A percentile compares a stretch with the other conserved stretches of the same genome.
phyloP scores from a whole-genome alignment of 1,140 invertebrate genomes.

The Pachypeltis micranthus region DNA sequence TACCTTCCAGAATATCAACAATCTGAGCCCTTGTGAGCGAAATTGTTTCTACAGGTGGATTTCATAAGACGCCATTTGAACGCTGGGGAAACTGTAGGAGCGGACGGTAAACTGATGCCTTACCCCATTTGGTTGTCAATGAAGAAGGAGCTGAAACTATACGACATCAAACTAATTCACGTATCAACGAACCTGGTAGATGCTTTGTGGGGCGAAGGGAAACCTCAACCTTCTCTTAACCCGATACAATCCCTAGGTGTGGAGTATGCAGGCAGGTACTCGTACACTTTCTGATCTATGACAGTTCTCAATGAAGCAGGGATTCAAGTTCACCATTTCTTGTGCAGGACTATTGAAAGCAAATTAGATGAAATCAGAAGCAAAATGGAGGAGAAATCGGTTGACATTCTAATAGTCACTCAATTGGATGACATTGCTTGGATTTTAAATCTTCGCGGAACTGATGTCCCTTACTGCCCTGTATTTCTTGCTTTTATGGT shows the following conservation, averaged over 20 bases:
- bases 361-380: conserved; percentile 56
- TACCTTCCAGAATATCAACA: not conserved
- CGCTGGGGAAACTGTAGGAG: not conserved
- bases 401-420: conserved; percentile 58
- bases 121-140: conserved; percentile 11
- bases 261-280: conserved; percentile 4
- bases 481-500: conserved; percentile 90
- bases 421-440: conserved; percentile 86
- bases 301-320: too few relatives aligned
- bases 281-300: too few relatives aligned
- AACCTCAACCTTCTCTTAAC: not conserved
- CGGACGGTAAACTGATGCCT: conserved; percentile 1
- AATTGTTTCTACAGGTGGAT: not conserved
- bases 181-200: not conserved
- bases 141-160: not conserved
- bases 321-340: too few relatives aligned
- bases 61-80: not conserved
- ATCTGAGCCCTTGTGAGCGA: not conserved
- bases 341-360: conserved; percentile 40
- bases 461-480: conserved; percentile 93
- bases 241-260: not conserved
- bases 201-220: conserved; percentile 1
- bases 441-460: conserved; percentile 87
- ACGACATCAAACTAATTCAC: not conserved
- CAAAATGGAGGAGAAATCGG: conserved; percentile 60